Percentiles rank a stretch among this genome's conserved stretches.
Evolutionary conservation across 2,888 invertebrate species (phyloP).

Genomic region (Callyntrura sp.): DNA sequence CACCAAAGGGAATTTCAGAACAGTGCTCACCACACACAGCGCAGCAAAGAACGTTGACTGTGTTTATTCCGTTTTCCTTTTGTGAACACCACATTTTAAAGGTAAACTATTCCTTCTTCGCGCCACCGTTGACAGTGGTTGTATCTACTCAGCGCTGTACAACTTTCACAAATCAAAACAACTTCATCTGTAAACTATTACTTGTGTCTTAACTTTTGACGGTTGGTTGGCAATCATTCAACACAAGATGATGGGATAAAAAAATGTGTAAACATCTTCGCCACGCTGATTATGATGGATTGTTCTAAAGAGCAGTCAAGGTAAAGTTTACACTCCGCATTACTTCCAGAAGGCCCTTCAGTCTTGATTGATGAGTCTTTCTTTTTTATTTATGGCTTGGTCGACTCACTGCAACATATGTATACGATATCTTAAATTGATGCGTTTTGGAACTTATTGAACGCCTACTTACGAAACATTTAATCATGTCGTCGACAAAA

Average conservation of each 20-base stretch:
- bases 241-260: background rate
- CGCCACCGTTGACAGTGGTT: too few species aligned
- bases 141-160: background rate
- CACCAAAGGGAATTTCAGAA: too few species aligned
- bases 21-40: too few species aligned
- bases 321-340: conserved; percentile 27
- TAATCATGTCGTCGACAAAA: background rate
- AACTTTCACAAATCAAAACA: conserved; percentile 43
- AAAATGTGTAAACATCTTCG: conserved; percentile 24
- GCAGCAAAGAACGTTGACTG: too few species aligned
- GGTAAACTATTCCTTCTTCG: too few species aligned
- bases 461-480: background rate
- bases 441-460: background rate
- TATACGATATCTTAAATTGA: background rate
- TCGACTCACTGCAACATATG: background rate
- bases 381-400: conserved; percentile 12
- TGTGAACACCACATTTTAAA: too few species aligned
- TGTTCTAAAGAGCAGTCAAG: conserved; percentile 33
- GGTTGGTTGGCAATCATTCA: background rate
- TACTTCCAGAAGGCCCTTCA: background rate
- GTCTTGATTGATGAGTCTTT: conserved; percentile 28
- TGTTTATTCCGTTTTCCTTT: too few species aligned
- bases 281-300: conserved; percentile 69
- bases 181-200: background rate
- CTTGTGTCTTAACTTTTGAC: background rate